Evolutionary conservation across 1,140 invertebrate genomes (phyloP).

Genomic region (Trachymyrmex cornetzi): DNA sequence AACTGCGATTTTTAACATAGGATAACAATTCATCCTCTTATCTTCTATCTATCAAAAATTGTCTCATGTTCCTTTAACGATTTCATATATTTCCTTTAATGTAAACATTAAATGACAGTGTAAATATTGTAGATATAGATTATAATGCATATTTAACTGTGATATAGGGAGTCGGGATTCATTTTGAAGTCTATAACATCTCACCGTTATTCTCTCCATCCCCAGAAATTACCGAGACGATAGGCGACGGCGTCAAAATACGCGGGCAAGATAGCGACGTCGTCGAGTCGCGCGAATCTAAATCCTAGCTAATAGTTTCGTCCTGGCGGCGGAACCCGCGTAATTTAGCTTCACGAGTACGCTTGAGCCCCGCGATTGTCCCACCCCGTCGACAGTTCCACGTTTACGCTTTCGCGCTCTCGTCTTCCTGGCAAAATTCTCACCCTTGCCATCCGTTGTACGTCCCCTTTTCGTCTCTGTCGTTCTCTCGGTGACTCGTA

Average conservation of each 20-base stretch:
- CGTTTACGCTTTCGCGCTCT: slow-evolving; percentile 29
- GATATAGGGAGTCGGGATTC: not conserved
- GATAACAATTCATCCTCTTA: not conserved
- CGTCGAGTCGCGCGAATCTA: slow-evolving; percentile 62
- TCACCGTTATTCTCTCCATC: slow-evolving; percentile 7
- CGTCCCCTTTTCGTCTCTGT: slow-evolving; percentile 11
- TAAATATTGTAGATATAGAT: not conserved
- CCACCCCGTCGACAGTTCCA: slow-evolving; percentile 16
- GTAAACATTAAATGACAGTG: not conserved
- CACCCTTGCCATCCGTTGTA: slow-evolving; percentile 13
- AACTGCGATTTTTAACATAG: not conserved
- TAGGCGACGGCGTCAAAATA: slow-evolving; percentile 50
- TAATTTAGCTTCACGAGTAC: slow-evolving; percentile 81
- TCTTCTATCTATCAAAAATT: not conserved
- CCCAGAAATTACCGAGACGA: slow-evolving; percentile 22
- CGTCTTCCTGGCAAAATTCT: slow-evolving; percentile 19
- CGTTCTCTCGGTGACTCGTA: slow-evolving; percentile 65
- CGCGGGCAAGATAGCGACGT: slow-evolving; percentile 37
- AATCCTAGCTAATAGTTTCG: slow-evolving; percentile 82
- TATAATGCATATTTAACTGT: not conserved
- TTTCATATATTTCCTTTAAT: not conserved
- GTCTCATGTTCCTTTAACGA: not conserved
- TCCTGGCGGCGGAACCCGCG: slow-evolving; percentile 63
- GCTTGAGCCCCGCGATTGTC: slow-evolving; percentile 35
- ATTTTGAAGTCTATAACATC: slow-evolving; percentile 2